phyloP scores from a whole-genome alignment of 2,113 vertebrate species.

The Eudyptes chrysolophus region DNA sequence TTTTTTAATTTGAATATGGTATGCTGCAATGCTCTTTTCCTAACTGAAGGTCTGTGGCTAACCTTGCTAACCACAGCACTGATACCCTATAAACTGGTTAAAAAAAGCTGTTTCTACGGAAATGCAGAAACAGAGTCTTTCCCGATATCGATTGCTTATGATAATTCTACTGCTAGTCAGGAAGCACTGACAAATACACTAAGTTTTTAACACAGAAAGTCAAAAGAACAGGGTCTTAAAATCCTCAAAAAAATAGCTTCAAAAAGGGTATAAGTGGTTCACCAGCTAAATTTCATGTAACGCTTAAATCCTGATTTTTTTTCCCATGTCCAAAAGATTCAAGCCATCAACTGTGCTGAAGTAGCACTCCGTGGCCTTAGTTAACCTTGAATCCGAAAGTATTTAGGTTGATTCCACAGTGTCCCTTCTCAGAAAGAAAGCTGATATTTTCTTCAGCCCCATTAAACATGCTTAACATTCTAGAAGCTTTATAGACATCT shows the following conservation, averaged over 20 bases:
- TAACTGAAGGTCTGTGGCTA: not conserved
- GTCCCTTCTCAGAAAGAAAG: not conserved
- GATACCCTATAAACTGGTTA: not conserved
- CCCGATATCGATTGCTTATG: not conserved
- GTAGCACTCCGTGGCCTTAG: not conserved
- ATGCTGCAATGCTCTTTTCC: not conserved
- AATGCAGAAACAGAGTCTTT: not conserved
- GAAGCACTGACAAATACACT: not conserved
- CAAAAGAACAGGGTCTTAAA: accelerated
- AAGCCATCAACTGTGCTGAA: not conserved
- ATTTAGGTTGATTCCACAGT: not conserved
- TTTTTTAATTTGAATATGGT: not conserved
- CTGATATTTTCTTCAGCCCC: not conserved
- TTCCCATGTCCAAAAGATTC: not conserved
- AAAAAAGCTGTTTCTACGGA: not conserved
- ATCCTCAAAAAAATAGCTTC: not conserved
- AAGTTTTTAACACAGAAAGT: not conserved
- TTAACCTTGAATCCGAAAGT: not conserved
- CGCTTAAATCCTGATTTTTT: not conserved
- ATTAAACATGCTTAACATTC: not conserved
- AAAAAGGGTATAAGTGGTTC: not conserved
- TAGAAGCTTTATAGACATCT: not conserved
- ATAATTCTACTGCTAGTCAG: not conserved
- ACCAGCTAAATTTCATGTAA: not conserved
- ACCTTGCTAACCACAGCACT: not conserved